Percentiles rank a stretch among this genome's conserved stretches.
These are phyloP conservation scores for Amphimedon queenslandica DNA, from an alignment of 37 sponge, comb jelly and placozoan genomes.

Conservation along the genomic window DNA sequence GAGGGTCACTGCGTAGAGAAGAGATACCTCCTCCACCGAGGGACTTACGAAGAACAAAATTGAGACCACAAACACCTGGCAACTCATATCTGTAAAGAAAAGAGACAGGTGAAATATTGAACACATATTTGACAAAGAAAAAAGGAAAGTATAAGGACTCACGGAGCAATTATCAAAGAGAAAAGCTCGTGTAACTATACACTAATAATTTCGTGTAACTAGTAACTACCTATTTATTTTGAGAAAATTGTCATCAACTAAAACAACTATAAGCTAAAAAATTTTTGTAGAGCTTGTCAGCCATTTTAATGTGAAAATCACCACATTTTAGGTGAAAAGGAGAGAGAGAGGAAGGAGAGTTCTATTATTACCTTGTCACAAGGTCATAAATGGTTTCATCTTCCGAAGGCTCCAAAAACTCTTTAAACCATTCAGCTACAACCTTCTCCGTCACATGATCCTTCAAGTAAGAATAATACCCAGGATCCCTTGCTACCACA, in stretches of 20 bases:
- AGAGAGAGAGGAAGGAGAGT: not conserved
- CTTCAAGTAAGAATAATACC: constrained; percentile 53
- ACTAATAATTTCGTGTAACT: too few species aligned
- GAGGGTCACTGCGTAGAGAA: constrained; percentile 88
- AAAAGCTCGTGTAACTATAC: too few species aligned
- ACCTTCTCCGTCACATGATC: constrained; percentile 51
- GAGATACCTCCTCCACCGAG: constrained; percentile 96
- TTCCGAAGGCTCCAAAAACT: constrained; percentile 53
- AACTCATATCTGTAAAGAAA: constrained; percentile 70
- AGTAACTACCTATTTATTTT: too few species aligned
- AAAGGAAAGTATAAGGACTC: too few species aligned
- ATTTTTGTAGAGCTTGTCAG: not conserved
- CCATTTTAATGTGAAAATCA: too few species aligned
- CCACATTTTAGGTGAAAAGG: too few species aligned
- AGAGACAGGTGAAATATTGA: too few species aligned
- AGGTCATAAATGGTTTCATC: constrained; percentile 16
- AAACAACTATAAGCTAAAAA: constrained; percentile 12
- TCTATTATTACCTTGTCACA: not conserved
- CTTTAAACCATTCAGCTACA: constrained; percentile 64
- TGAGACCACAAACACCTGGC: constrained; percentile 80
- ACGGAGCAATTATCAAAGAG: too few species aligned
- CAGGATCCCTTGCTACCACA: constrained; percentile 55
- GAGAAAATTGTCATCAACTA: too few species aligned
- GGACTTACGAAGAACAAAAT: constrained; percentile 84
- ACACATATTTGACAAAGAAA: too few species aligned